Evolutionary conservation across 1,140 invertebrate species (phyloP), one percentile per base, ranked within the genome.

Genomic region (Pseudomyrmex flavicornis): DNA sequence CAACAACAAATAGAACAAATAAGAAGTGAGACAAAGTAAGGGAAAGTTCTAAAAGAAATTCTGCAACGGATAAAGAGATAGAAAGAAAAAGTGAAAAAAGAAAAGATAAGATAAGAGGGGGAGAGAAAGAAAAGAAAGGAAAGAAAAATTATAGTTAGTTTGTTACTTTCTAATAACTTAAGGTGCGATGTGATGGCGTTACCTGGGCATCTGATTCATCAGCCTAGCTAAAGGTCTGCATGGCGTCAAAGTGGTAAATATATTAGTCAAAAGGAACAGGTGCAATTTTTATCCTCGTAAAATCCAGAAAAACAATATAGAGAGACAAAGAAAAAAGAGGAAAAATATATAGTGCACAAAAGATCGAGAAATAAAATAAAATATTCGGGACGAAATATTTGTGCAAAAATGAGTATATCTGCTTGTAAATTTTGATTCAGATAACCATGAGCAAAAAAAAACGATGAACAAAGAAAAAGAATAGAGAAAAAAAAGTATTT

Each of bases 161-260:
- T 44, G 50, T 87, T 90, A 88, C 17, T 84, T 83, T 90, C 84
- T 90, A 92, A 89, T 84, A 93, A 93, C 88, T 86, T 93, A 93
- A 94, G 89, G 92, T 94, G 92, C 93, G 92, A 93, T 93, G 91
- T 94, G 93, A 93, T 93, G 93, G 92, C 92, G 91, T 94, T 94
- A 94, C 94, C 94, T 94, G 92, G 93, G 87, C 91, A 94, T 92
- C 92, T 92, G 93, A 91, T 93, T 94, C 93, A 94, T 94, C 94
- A 94, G 94, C 93, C 91, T 94, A 94, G 93, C 93, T 94, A 94
- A 94, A 94, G 93, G 92, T 94, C 94, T 94, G 93, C 93, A 94
- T 94, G 92, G 92, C 93, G 93, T 94, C 88, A 94, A 94, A 94
- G 93, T 94, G 92, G 92, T 93, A 91, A 93, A 89, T 93, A 80